Conservation (phyloP, 92 coral and sea anemone species). For the Ricordea florida region DNA sequence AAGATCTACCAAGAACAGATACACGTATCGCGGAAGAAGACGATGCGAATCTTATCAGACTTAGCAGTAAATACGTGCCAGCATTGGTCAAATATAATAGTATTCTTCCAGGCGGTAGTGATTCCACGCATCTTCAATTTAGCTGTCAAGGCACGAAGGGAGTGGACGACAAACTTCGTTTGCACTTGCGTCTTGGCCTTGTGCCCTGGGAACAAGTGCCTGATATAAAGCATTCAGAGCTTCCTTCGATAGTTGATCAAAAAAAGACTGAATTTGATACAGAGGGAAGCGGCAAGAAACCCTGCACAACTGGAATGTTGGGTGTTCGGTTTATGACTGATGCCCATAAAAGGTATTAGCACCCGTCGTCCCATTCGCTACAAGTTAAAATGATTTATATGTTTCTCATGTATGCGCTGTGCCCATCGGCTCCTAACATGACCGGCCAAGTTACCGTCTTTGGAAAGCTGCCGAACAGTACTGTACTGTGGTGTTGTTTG, state of each 20-base stretch:
- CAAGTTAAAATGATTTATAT: no score
- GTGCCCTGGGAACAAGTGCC: neutral
- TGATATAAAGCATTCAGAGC: neutral
- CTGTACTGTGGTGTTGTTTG: neutral
- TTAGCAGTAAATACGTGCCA: conserved; percentile 5
- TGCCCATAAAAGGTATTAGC: conserved; percentile 79
- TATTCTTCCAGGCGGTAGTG: neutral
- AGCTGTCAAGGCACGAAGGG: neutral
- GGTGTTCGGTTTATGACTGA: conserved; percentile 66
- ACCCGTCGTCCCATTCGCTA: neutral
- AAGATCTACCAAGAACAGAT: no score
- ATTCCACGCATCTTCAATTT: conserved; percentile 2
- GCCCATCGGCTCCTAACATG: no score
- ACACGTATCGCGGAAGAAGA: no score
- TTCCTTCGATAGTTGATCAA: conserved; percentile 6
- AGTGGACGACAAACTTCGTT: neutral
- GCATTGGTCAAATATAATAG: conserved; percentile 2
- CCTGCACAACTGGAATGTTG: conserved; percentile 34
- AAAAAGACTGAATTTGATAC: neutral
- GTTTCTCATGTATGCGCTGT: no score
- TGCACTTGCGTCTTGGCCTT: conserved; percentile 3
- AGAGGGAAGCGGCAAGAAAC: neutral
- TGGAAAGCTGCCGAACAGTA: neutral
- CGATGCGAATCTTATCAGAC: neutral
- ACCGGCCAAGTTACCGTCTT: no score